Base-by-base conservation (phyloP, 1,140 invertebrate genomes). In the Drosophila sproati region DNA sequence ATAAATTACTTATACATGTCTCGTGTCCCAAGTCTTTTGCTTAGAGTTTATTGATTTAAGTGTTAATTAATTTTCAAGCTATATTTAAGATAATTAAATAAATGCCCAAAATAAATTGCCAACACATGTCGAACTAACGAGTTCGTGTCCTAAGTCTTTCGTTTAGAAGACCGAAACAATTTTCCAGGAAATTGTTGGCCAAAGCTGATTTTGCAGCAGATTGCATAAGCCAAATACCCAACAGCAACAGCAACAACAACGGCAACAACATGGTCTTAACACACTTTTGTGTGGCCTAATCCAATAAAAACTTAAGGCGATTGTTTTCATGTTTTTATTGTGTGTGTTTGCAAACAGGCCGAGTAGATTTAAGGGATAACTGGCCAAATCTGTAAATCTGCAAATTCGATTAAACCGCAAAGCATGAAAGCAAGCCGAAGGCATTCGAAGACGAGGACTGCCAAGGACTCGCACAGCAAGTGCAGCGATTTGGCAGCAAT, bases 371-470 rank as follows among this genome's bases (percentile, higher is more conserved):
- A 62, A 52, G 59, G 69, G 74, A 54, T 68, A 64, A 41, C 76
- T 59, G 64, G 6, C 48, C 28, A 88, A 89, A 88, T 88, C 85
- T 88, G 70, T 81, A 88, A 89, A 88, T 88, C 85, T 88, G 70
- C 78, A 81, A 88, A 88, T 73, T 88, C 85, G 85, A 88, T 88
- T 88, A 88, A 88, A 89, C 85, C 86, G 85, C 85, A 88, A 71
- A 85, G 86, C 85, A 88, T 88, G 85, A 72, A 80, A 68, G 73
- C 31, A 50, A 32, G 32, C 12, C 59, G 61, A 77, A 75, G 29
- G 56, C 60, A 59, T 64, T 76, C 69, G 66, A 55, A 77, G 39
- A 59, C 67, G 45, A 32, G 62, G 29, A 56, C 10, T 43, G 4
- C n/a, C 29, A 48, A 50, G 32, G 20, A 59, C 10, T 47, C n/a